Percentiles rank a stretch among this genome's conserved stretches.
Evolutionary conservation across 2,797 vertebrate species (phyloP).

Genomic region (Acipenser oxyrinchus): DNA sequence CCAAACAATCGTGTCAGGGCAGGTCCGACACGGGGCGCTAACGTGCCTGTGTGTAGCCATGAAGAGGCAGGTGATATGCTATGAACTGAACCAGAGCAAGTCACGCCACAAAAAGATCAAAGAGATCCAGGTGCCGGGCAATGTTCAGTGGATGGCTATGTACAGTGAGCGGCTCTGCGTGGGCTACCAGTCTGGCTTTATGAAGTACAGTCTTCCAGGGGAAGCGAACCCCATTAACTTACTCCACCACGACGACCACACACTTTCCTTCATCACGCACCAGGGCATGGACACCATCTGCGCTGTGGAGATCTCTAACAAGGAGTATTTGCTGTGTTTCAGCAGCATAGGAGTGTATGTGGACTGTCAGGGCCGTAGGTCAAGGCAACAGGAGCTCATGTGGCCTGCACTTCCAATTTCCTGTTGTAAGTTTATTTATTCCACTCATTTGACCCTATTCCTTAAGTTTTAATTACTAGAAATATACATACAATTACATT

Average conservation of each 20-base stretch:
- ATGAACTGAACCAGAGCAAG: constrained; percentile 89
- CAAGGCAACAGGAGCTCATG: constrained; percentile 96
- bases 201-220: constrained; percentile 76
- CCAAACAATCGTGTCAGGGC: constrained; percentile 79
- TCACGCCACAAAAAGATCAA: constrained; percentile 79
- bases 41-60: constrained; percentile 91
- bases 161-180: constrained; percentile 87
- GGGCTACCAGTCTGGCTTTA: constrained; percentile 87
- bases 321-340: constrained; percentile 97
- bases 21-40: constrained; percentile 67
- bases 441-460: too few species aligned
- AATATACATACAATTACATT: constrained; percentile 1
- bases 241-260: constrained; percentile 88
- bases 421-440: constrained; percentile 74
- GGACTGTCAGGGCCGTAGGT: constrained; percentile 92
- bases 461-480: background rate
- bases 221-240: constrained; percentile 70
- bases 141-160: constrained; percentile 91
- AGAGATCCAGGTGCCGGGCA: constrained; percentile 78
- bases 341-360: constrained; percentile 88
- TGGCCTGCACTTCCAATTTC: constrained; percentile 86
- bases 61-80: constrained; percentile 91
- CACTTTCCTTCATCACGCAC: constrained; percentile 84
- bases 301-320: constrained; percentile 91
- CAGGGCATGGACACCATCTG: constrained; percentile 81